Evolutionary conservation across 2,797 vertebrate species (phyloP).

Genomic region (Anniella stebbinsi): DNA sequence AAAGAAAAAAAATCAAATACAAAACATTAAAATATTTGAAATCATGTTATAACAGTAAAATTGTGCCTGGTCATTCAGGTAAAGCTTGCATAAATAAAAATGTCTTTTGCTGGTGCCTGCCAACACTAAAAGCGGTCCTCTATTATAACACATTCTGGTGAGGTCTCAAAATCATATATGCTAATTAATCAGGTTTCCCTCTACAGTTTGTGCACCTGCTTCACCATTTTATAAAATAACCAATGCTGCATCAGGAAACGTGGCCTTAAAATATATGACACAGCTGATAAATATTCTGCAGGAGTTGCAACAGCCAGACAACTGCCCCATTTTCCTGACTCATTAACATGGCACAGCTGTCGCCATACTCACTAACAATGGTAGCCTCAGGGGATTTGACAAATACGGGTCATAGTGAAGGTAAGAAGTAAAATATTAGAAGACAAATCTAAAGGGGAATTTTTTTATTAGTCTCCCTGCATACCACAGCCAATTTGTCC

Average conservation of each 20-base stretch:
- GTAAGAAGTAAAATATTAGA: constrained; percentile 50
- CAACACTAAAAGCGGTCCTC: too few species aligned
- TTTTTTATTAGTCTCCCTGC: background rate
- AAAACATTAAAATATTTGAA: too few species aligned
- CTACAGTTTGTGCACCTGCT: background rate
- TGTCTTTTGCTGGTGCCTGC: too few species aligned
- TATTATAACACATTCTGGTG: background rate
- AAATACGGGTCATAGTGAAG: constrained; percentile 56
- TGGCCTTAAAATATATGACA: constrained; percentile 14
- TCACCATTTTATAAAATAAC: background rate
- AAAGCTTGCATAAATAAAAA: too few species aligned
- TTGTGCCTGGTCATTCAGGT: too few species aligned
- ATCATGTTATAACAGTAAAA: too few species aligned
- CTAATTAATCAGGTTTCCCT: constrained; percentile 13
- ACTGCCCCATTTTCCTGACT: constrained; percentile 28
- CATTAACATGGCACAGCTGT: constrained; percentile 64
- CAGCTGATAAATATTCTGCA: constrained; percentile 30
- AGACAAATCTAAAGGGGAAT: constrained; percentile 55
- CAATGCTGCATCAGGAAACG: rapidly evolving
- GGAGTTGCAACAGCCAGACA: constrained; percentile 32
- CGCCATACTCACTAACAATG: constrained; percentile 31
- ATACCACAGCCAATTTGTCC: constrained; percentile 8
- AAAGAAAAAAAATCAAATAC: too few species aligned
- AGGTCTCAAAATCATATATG: background rate
- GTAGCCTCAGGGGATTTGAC: constrained; percentile 15